Evolutionary conservation across 2,888 invertebrate genomes (phyloP).

Genomic region (Polyommatus icarus): DNA sequence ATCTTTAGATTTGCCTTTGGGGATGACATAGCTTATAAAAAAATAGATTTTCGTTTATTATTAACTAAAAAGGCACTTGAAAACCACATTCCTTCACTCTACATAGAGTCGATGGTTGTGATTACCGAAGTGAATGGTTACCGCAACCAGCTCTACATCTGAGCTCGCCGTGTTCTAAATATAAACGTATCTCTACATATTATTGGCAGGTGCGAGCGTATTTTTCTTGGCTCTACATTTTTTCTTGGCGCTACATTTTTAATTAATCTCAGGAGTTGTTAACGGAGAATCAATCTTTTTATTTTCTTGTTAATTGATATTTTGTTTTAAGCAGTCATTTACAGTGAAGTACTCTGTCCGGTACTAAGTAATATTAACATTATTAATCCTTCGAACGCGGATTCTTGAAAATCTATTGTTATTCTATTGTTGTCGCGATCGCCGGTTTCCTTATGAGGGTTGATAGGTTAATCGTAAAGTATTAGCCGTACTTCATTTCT

Average conservation of each 20-base stretch:
- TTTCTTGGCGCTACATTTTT: slow-evolving; percentile 67
- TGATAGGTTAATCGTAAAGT: too few relatives aligned
- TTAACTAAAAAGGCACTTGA: neutral
- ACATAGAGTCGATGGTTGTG: slow-evolving; percentile 60
- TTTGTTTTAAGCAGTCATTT: neutral
- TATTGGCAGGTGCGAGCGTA: slow-evolving; percentile 77
- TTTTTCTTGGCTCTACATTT: slow-evolving; percentile 56
- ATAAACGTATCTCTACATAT: slow-evolving; percentile 76
- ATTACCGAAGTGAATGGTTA: slow-evolving; percentile 72
- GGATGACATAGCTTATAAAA: too few relatives aligned
- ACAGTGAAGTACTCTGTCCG: too few relatives aligned
- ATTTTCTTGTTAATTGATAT: slow-evolving; percentile 20
- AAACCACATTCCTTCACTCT: neutral
- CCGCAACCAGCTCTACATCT: slow-evolving; percentile 59
- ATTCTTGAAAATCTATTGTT: too few relatives aligned
- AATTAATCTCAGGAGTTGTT: slow-evolving; percentile 58
- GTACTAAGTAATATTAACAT: too few relatives aligned
- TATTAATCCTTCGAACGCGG: too few relatives aligned
- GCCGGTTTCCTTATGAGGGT: too few relatives aligned
- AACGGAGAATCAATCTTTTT: slow-evolving; percentile 18
- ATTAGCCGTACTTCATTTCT: too few relatives aligned
- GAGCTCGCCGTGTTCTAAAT: slow-evolving; percentile 76
- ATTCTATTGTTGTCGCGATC: too few relatives aligned
- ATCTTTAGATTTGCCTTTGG: too few relatives aligned
- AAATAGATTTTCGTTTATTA: too few relatives aligned